Evolutionary conservation across 2,113 vertebrate species (phyloP).

Genomic region (Silurus asotus): DNA sequence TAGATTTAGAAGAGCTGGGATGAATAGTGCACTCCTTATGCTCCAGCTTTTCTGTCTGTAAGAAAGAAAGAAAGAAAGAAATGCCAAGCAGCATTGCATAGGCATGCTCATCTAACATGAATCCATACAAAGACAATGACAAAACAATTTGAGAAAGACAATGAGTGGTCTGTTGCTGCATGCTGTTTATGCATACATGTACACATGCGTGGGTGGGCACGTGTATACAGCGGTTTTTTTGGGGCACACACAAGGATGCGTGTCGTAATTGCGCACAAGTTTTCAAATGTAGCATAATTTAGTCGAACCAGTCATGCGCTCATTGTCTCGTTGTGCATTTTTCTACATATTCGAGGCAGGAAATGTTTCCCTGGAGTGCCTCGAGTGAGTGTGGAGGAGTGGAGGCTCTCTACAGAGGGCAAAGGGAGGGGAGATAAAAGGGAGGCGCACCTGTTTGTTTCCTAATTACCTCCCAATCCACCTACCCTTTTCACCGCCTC

Average conservation of each 20-base stretch:
- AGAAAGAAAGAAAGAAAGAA: background rate
- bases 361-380: background rate
- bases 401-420: background rate
- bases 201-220: background rate
- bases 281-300: background rate
- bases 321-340: background rate
- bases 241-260: background rate
- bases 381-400: background rate
- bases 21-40: constrained; percentile 17
- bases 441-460: background rate
- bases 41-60: background rate
- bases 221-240: background rate
- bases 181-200: background rate
- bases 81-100: background rate
- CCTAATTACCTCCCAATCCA: background rate
- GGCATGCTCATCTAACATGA: background rate
- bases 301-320: background rate
- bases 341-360: background rate
- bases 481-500: background rate
- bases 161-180: constrained; percentile 1
- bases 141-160: background rate
- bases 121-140: background rate
- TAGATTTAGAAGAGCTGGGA: constrained; percentile 14
- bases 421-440: background rate
- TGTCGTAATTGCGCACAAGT: background rate